Conservation (phyloP, 2,113 vertebrate species). For the Forbesichthys agassizii region DNA sequence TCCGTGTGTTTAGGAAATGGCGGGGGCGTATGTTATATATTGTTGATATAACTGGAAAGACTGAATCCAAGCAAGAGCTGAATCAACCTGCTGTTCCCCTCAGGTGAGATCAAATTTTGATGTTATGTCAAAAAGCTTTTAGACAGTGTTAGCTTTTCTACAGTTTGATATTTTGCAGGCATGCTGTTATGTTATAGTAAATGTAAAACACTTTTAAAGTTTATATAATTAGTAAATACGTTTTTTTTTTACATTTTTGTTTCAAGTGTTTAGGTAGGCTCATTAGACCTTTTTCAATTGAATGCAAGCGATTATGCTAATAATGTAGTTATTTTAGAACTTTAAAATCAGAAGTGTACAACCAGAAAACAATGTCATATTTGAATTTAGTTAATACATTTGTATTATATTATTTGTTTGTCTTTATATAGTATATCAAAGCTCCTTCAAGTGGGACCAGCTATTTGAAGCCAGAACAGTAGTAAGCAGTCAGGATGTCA, state of each 20-base stretch:
- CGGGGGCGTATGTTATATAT: constrained; percentile 23
- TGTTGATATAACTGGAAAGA: neutral
- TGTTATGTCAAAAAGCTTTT: neutral
- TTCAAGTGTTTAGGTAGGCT: too few relatives aligned
- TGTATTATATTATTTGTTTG: neutral
- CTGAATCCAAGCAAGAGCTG: neutral
- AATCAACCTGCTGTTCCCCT: constrained; percentile 24
- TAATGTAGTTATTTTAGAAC: too few relatives aligned
- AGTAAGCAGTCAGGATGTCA: constrained; percentile 42
- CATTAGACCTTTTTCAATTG: too few relatives aligned
- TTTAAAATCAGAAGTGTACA: too few relatives aligned
- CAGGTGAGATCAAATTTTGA: constrained; percentile 55
- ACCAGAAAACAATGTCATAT: too few relatives aligned
- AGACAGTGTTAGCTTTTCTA: neutral
- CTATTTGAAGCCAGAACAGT: neutral
- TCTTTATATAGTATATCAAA: neutral
- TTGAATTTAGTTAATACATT: too few relatives aligned
- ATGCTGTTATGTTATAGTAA: too few relatives aligned
- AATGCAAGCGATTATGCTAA: too few relatives aligned
- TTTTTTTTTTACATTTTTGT: too few relatives aligned
- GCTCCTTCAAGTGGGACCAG: constrained; percentile 4
- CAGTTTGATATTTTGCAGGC: too few relatives aligned
- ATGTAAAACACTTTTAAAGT: too few relatives aligned
- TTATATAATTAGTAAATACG: too few relatives aligned
- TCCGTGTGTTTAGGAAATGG: constrained; percentile 39